Percentiles rank a stretch among this genome's conserved stretches.
phyloP scores from a whole-genome alignment of 2,113 vertebrate genomes.

The Otocyon megalotis region DNA sequence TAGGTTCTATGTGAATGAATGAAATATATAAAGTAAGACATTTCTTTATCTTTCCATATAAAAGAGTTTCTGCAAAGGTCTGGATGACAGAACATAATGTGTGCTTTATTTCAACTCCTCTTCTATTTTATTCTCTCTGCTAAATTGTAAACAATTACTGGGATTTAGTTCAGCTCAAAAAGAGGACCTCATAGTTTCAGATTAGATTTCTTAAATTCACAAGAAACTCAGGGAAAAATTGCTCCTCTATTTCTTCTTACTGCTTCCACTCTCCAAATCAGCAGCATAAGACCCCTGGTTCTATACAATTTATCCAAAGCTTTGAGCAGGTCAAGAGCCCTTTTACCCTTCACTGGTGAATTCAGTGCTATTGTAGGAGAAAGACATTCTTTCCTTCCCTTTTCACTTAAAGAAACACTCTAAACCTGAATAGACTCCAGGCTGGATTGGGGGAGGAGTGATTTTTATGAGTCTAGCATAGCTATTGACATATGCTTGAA shows the following conservation, averaged over 20 bases:
- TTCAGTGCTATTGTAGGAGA: conserved; percentile 54
- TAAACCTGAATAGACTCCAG: conserved; percentile 68
- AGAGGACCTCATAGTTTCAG: background rate
- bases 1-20: background rate
- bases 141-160: conserved; percentile 31
- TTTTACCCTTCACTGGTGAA: conserved; percentile 63
- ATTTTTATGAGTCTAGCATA: conserved; percentile 72
- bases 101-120: background rate
- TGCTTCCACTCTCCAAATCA: background rate
- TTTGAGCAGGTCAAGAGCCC: conserved; percentile 10
- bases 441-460: background rate
- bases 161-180: conserved; percentile 53
- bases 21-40: background rate
- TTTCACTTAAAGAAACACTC: conserved; percentile 71
- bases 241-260: conserved; percentile 21
- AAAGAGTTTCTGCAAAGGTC: conserved; percentile 25
- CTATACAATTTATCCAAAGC: conserved; percentile 50
- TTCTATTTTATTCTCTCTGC: conserved; percentile 16
- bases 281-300: background rate
- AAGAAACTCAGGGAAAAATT: conserved; percentile 32
- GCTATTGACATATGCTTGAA: conserved; percentile 71
- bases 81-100: background rate
- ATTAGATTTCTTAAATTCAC: conserved; percentile 55
- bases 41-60: background rate
- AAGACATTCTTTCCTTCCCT: conserved; percentile 62